phyloP scores from a whole-genome alignment of 2,797 vertebrate species.

The Fundulus diaphanus region DNA sequence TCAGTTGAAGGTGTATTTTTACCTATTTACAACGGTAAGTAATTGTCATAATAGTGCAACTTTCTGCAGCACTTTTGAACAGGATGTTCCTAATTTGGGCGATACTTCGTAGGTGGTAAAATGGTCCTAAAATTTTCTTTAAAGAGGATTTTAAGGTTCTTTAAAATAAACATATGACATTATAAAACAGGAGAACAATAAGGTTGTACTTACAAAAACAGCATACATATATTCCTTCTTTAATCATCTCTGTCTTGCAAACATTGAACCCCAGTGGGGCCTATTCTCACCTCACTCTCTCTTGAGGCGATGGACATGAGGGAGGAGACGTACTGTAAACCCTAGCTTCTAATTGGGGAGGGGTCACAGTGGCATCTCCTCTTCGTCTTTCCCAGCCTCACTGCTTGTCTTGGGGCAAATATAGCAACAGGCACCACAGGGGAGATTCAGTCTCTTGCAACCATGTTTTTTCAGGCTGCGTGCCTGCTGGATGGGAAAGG shows the following conservation, averaged over 20 bases:
- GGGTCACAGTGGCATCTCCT: slow-evolving; percentile 57
- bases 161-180: not conserved
- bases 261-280: slow-evolving; percentile 16
- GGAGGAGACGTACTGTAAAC: slow-evolving; percentile 33
- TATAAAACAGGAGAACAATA: not conserved
- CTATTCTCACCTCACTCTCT: slow-evolving; percentile 19
- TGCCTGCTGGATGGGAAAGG: slow-evolving; percentile 39
- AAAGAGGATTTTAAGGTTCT: not conserved
- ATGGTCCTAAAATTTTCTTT: not conserved
- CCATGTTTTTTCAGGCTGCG: slow-evolving; percentile 62
- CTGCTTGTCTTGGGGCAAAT: slow-evolving; percentile 54
- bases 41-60: not conserved
- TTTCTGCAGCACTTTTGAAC: not conserved
- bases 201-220: not conserved
- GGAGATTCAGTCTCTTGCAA: slow-evolving; percentile 40
- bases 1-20: not conserved
- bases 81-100: not conserved
- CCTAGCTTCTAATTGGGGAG: slow-evolving; percentile 55
- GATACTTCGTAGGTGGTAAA: not conserved
- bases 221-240: not conserved
- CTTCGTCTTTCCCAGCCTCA: slow-evolving; percentile 67
- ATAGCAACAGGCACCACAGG: slow-evolving; percentile 68
- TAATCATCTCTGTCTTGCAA: not conserved
- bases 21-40: not conserved
- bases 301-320: slow-evolving; percentile 1